A percentile compares a stretch with the other conserved stretches of the same genome.
Evolutionary conservation across 2,888 invertebrate species (phyloP).

Genomic region (Hydroisotoma schaefferi): DNA sequence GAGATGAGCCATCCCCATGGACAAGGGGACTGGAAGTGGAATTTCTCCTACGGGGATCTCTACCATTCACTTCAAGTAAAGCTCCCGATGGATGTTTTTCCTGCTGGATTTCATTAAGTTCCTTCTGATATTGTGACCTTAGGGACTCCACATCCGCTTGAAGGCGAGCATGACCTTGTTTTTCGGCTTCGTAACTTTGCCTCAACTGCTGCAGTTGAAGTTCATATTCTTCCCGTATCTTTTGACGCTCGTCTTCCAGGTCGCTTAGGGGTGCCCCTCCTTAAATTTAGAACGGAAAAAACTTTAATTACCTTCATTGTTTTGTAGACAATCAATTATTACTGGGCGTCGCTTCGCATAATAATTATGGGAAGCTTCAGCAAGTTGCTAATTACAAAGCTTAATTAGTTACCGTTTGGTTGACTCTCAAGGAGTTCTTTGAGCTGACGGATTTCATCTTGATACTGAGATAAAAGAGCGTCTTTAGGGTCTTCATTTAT

Average conservation of each 20-base stretch:
- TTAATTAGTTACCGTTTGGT: too few species aligned
- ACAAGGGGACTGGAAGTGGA: too few species aligned
- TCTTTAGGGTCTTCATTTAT: constrained; percentile 79
- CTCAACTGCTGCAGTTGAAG: constrained; percentile 54
- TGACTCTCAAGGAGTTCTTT: constrained; percentile 56
- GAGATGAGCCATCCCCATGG: constrained; percentile 22
- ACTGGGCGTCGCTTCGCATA: background rate
- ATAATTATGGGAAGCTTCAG: too few species aligned
- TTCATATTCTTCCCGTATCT: constrained; percentile 58
- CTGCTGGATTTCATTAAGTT: constrained; percentile 52
- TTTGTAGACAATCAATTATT: constrained; percentile 16
- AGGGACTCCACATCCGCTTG: constrained; percentile 61
- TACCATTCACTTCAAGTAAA: background rate
- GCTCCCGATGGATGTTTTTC: background rate
- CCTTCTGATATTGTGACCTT: constrained; percentile 58
- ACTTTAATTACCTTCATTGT: too few species aligned
- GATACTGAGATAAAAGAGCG: constrained; percentile 76
- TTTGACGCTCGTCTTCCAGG: constrained; percentile 51
- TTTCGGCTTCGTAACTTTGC: constrained; percentile 59
- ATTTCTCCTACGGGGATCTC: background rate
- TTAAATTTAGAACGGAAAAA: too few species aligned
- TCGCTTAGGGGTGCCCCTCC: constrained; percentile 32
- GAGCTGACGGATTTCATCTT: constrained; percentile 74
- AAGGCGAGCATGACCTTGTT: constrained; percentile 58
- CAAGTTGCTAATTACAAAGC: too few species aligned